Conservation (phyloP, 1,140 invertebrate genomes). For the Lepidostoma basale region DNA sequence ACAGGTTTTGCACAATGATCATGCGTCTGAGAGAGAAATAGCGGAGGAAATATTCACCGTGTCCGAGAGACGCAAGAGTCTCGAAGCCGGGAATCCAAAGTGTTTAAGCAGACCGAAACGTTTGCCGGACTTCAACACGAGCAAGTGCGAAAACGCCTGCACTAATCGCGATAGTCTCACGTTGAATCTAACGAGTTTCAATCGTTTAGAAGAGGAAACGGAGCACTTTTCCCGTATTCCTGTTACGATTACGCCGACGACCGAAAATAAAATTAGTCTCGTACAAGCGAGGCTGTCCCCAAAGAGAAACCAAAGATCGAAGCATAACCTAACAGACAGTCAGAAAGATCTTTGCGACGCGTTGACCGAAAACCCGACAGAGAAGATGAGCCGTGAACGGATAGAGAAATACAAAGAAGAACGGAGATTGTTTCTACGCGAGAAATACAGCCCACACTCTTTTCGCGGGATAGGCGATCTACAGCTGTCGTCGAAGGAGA, state of each 20-base stretch:
- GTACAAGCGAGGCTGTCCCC: slow-evolving; percentile 59
- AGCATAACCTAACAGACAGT: slow-evolving; percentile 25
- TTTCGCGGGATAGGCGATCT: slow-evolving; percentile 69
- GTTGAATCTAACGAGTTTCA: slow-evolving; percentile 30
- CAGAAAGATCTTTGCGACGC: slow-evolving; percentile 30
- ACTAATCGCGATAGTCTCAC: slow-evolving; percentile 22
- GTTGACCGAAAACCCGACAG: slow-evolving; percentile 38
- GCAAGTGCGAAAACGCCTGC: slow-evolving; percentile 47
- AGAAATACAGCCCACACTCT: slow-evolving; percentile 85
- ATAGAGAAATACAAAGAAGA: slow-evolving; percentile 94
- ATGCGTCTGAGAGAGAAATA: slow-evolving; percentile 47
- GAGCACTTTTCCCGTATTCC: slow-evolving; percentile 29
- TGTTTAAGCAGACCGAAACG: slow-evolving; percentile 59
- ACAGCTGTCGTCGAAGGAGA: slow-evolving; percentile 49
- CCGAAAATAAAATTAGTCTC: slow-evolving; percentile 65
- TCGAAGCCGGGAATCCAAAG: slow-evolving; percentile 57
- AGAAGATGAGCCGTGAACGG: slow-evolving; percentile 71
- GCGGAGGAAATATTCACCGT: slow-evolving; percentile 47
- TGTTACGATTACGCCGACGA: slow-evolving; percentile 61
- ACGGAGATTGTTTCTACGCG: slow-evolving; percentile 80
- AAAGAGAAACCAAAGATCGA: slow-evolving; percentile 43
- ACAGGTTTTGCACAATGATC: slow-evolving; percentile 53
- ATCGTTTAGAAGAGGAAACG: slow-evolving; percentile 61
- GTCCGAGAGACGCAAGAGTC: slow-evolving; percentile 53
- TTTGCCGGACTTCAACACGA: slow-evolving; percentile 62